phyloP scores from a whole-genome alignment of 2,888 invertebrate genomes.

The Drosophila imparisetae region DNA sequence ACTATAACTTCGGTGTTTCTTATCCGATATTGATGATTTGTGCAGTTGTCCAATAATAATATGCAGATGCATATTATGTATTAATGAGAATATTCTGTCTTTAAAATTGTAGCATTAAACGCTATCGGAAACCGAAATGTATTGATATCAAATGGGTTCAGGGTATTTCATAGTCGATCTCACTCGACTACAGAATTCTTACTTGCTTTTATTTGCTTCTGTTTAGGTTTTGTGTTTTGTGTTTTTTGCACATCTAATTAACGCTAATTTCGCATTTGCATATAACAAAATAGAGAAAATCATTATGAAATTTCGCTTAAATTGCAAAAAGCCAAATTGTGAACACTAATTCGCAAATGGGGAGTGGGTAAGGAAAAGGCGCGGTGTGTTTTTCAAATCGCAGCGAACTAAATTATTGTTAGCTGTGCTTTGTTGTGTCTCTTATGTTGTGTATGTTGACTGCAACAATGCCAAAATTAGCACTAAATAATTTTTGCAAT shows the following conservation, averaged over 20 bases:
- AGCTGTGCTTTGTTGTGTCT: constrained; percentile 7
- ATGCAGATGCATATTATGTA: too few species aligned
- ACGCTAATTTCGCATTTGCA: constrained; percentile 48
- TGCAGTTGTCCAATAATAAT: too few species aligned
- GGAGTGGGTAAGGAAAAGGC: background rate
- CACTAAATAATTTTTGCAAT: constrained; percentile 41
- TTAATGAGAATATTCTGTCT: too few species aligned
- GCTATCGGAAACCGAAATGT: too few species aligned
- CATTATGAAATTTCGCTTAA: constrained; percentile 23
- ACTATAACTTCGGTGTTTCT: too few species aligned
- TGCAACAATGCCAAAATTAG: constrained; percentile 29
- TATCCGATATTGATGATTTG: too few species aligned
- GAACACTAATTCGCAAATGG: constrained; percentile 5
- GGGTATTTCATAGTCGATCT: too few species aligned
- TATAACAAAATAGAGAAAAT: constrained; percentile 7
- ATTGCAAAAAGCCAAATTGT: constrained; percentile 34
- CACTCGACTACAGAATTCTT: background rate
- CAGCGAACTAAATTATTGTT: constrained; percentile 19
- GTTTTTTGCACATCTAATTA: constrained; percentile 52
- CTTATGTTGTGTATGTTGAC: constrained; percentile 2
- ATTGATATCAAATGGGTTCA: too few species aligned
- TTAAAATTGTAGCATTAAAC: too few species aligned
- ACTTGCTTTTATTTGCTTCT: constrained; percentile 13
- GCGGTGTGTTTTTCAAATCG: constrained; percentile 16
- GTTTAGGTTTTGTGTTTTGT: constrained; percentile 11